Base-by-base conservation (phyloP, 2,113 vertebrate species). In the Charadrius vociferus region DNA sequence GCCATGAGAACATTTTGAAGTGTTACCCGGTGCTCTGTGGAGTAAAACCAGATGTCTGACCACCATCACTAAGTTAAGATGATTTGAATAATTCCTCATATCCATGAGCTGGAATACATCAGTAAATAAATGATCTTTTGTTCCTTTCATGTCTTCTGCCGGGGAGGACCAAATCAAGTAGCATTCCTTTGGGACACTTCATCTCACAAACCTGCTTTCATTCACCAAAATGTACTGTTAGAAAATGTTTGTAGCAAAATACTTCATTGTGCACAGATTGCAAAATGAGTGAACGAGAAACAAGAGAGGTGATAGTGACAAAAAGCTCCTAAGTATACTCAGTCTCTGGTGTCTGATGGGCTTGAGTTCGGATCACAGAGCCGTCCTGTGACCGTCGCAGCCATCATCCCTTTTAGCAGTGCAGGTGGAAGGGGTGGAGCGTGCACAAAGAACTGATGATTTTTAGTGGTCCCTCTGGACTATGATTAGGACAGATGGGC, bases 401-500 rank as follows among this genome's bases (percentile, higher is more conserved):
- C 39, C 65, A 18, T 30, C 43, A 23, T 59, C 62, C 30, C 39
- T 70, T 39, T 73, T 18, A 77, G 55, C 21, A 22, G 58, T 49
- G 71, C 86, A 82, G 86, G 91, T 91, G 84, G 62, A 41, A 82
- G 74, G 86, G 81, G 70, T 30, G 79, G 84, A 50, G 67, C 10
- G 1, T 30, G 19, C 49, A 82, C 94, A 89, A 75, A 70, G 81
- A 89, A 34, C 74, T 3, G 3, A 11, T 88, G 53, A 72, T 72
- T 90, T 95, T 95, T 91, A 95, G 86, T 45, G 62, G 37, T 97
- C 96, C 70, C 86, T 70, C 74, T 73, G 84, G 95, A 82, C 71
- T 79, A 1, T 36, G 79, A 37, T 56, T 84, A 41, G 86, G 79
- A 63, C 82, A 96, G 73, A 89, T 95, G 93, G 84, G 78, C 62